These are phyloP conservation scores for Pristionchus maxplancki DNA, from an alignment of 2,888 invertebrate genomes.

Conservation along the genomic window DNA sequence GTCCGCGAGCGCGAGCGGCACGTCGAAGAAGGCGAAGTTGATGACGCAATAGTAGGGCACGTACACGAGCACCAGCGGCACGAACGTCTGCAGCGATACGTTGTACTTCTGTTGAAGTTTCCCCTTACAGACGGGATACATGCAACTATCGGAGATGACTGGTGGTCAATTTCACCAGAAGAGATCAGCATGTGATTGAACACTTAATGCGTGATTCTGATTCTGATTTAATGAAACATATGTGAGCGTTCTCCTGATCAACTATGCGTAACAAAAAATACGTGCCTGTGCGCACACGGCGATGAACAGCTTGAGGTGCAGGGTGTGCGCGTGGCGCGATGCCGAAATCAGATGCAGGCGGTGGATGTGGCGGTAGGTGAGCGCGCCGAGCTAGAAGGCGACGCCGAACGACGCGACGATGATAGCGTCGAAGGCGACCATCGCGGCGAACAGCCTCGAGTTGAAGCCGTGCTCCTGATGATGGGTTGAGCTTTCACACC, in stretches of 20 bases:
- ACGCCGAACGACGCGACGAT: background rate
- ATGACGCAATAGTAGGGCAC: conserved; percentile 23
- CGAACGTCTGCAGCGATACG: conserved; percentile 13
- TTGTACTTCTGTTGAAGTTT: no score
- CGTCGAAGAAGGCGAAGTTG: conserved; percentile 15
- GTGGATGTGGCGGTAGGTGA: background rate
- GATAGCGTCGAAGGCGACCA: conserved; percentile 4
- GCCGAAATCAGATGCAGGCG: background rate
- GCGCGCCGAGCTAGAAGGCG: background rate
- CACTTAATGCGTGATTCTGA: no score
- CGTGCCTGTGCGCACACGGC: conserved; percentile 7
- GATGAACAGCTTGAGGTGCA: background rate
- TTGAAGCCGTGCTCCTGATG: background rate
- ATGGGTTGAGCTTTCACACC: background rate
- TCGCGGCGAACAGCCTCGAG: background rate
- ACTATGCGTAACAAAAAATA: no score
- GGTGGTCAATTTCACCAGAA: no score
- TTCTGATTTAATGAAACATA: background rate
- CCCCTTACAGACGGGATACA: no score
- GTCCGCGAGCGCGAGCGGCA: background rate
- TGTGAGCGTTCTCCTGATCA: background rate
- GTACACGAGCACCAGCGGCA: background rate
- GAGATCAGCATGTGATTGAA: no score
- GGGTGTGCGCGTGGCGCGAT: background rate
- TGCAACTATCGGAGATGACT: no score